A percentile compares a stretch with the other conserved stretches of the same genome.
Conservation (phyloP, 2,888 invertebrate genomes). For the Microctonus brassicae region DNA sequence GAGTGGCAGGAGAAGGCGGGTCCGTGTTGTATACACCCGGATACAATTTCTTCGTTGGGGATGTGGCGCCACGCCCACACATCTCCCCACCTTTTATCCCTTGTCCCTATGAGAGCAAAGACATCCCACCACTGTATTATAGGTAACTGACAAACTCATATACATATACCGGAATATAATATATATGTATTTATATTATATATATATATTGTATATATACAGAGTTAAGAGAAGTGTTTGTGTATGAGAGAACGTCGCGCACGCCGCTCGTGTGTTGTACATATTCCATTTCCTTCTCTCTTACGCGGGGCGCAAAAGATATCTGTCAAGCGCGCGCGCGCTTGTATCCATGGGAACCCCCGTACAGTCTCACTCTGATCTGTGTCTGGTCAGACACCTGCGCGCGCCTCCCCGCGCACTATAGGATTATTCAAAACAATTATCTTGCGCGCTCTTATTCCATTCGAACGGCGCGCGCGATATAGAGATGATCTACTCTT, state of each 20-base stretch:
- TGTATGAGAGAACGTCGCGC: constrained; percentile 10
- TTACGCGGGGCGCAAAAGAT: background rate
- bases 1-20: constrained; percentile 38
- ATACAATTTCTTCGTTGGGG: constrained; percentile 57
- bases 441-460: constrained; percentile 66
- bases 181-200: too few species aligned
- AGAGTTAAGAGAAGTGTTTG: too few species aligned
- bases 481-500: constrained; percentile 29
- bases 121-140: constrained; percentile 38
- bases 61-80: constrained; percentile 57
- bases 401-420: constrained; percentile 46
- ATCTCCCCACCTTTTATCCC: constrained; percentile 46
- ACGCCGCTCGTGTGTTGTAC: too few species aligned
- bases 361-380: background rate
- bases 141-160: constrained; percentile 23
- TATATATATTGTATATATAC: too few species aligned
- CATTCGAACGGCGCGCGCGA: constrained; percentile 58
- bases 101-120: constrained; percentile 41
- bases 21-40: constrained; percentile 40
- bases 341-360: constrained; percentile 65
- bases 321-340: constrained; percentile 36
- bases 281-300: constrained; percentile 19
- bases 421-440: constrained; percentile 69
- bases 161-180: too few species aligned
- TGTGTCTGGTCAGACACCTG: constrained; percentile 22